phyloP scores from a whole-genome alignment of 2,113 vertebrate genomes.

The Oreochromis niloticus region DNA sequence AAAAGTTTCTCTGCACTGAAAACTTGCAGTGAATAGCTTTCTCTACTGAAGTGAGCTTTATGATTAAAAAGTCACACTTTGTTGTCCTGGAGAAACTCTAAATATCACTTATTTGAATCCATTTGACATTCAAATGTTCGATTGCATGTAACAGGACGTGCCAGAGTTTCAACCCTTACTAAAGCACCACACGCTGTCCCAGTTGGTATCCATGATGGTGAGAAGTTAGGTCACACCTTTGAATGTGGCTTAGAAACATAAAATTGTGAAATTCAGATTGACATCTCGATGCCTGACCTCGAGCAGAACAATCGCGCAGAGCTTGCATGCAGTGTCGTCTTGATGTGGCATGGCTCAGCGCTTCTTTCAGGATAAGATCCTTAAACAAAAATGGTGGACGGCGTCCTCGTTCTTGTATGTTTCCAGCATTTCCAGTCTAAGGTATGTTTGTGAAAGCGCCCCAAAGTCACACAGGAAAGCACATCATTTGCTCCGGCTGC shows the following conservation, averaged over 20 bases:
- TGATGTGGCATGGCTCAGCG: not conserved
- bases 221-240: not conserved
- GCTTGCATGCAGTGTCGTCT: not conserved
- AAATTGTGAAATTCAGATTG: not conserved
- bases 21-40: not conserved
- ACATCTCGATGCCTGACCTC: rapidly evolving
- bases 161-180: not conserved
- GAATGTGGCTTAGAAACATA: not conserved
- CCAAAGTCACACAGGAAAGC: not conserved
- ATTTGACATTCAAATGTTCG: not conserved
- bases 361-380: not conserved
- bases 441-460: not conserved
- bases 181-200: not conserved
- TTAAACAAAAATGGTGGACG: not conserved
- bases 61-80: not conserved
- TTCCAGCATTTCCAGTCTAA: not conserved
- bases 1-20: not conserved
- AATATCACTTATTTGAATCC: not conserved
- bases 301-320: not conserved
- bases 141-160: not conserved
- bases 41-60: not conserved
- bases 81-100: too few relatives aligned
- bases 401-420: not conserved
- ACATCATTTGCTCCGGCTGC: not conserved
- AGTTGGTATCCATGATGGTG: not conserved